Base-by-base conservation (phyloP, 2,113 vertebrate species). In the Hyaena hyaena region DNA sequence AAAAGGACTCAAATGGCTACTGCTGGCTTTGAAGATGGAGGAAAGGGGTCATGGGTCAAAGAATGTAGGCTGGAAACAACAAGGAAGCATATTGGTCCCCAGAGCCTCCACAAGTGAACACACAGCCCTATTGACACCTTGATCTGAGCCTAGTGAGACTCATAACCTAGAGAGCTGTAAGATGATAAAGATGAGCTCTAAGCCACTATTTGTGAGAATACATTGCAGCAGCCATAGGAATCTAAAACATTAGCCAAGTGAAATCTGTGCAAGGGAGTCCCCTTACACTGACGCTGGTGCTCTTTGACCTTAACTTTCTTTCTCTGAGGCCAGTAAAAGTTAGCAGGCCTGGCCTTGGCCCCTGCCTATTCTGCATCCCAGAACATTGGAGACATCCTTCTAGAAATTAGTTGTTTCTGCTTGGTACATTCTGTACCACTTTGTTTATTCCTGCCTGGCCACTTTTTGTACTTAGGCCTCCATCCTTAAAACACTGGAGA, bases 401-500 rank as follows among this genome's bases (percentile, higher is more conserved):
- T 45, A 76, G 61, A 82, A 83, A 76, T 58, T 65, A 83, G 31
- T 68, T 93, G 58, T 31, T 83, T 96, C 31, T 74, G 31, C 26
- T 39, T 76, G 33, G 48, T 88, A 45, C 50, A 68, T 83, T 61
- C 19, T 76, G n/a, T 82, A 68, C 24, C 48, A 77, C 76, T 48
- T 83, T 77, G 4, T 93, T 73, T n/a, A 83, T 24, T 89, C 66
- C 53, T 82, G 35, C 28, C 1, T 33, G 55, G 50, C 45, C 48
- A 50, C 8, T 95, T 71, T 71, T 63, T 79, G 50, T 50, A 50
- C 63, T 63, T 71, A 33, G 66, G 7, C 33, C 45, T 68, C 85
- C 26, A 80, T 33, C 6, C 33, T 87, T 92, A 61, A 96, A 92
- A 80, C 90, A 91, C 69, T 95, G 71, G 53, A 50, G 80, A 88